These are phyloP conservation scores for Shargacucullia verbasci DNA, from an alignment of 2,888 invertebrate species.

Conservation along the genomic window DNA sequence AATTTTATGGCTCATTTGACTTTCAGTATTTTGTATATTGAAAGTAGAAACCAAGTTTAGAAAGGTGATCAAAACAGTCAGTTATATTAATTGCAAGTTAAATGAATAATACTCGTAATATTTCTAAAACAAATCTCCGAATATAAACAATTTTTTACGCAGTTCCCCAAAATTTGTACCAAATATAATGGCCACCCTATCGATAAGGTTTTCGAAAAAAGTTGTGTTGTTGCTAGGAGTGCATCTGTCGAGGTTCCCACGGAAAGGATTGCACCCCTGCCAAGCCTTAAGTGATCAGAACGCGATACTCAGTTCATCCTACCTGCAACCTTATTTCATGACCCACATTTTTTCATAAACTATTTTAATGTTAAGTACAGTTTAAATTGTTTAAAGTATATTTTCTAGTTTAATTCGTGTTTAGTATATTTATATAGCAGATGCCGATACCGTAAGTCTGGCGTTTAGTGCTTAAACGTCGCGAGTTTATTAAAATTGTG, in stretches of 20 bases:
- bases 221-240: constrained; percentile 68
- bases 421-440: too few species aligned
- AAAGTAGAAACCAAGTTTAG: background rate
- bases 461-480: background rate
- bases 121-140: background rate
- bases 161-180: background rate
- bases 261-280: constrained; percentile 80
- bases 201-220: constrained; percentile 77
- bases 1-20: background rate
- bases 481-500: background rate
- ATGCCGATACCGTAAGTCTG: background rate
- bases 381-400: too few species aligned
- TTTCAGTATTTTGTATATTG: constrained; percentile 1
- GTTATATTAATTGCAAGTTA: too few species aligned
- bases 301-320: constrained; percentile 41
- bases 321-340: constrained; percentile 46
- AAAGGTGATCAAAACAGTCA: background rate
- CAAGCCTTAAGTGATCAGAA: constrained; percentile 30
- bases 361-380: too few species aligned
- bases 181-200: constrained; percentile 54
- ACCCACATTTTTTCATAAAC: constrained; percentile 19
- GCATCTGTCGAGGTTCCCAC: constrained; percentile 86
- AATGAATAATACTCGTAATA: too few species aligned
- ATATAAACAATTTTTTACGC: too few species aligned
- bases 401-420: background rate